Percentiles rank a stretch among this genome's conserved stretches.
Conservation (phyloP, 64 coral and sea anemone genomes). For the Pocillopora damicornis region DNA sequence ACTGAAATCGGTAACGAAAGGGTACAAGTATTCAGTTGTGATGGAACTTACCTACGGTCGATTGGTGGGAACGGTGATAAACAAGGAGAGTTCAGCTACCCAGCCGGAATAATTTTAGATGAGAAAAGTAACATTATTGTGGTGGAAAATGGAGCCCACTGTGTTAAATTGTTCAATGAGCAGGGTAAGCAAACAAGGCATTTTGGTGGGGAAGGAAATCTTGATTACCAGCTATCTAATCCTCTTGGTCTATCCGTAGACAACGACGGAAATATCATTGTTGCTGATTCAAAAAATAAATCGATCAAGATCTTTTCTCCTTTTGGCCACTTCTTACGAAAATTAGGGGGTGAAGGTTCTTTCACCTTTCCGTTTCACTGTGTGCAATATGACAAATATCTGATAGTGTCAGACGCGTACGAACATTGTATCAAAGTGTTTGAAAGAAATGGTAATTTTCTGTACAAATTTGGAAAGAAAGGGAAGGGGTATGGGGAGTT, state of each 20-base stretch:
- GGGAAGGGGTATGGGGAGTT: neutral
- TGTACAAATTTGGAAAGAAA: conserved; percentile 2
- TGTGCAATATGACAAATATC: neutral
- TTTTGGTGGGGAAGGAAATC: neutral
- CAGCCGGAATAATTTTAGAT: neutral
- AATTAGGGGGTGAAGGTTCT: neutral
- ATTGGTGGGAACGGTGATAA: neutral
- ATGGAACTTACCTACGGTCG: neutral
- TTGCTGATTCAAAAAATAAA: neutral
- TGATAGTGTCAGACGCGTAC: neutral
- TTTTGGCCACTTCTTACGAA: no score
- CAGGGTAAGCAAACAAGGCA: neutral
- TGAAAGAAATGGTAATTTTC: neutral
- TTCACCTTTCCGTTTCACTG: neutral
- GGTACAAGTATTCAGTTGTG: neutral
- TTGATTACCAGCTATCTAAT: neutral
- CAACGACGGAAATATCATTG: neutral
- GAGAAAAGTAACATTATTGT: neutral
- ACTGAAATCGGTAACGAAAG: neutral
- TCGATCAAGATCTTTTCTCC: neutral
- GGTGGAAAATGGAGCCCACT: neutral
- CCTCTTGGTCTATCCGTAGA: neutral
- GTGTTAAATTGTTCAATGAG: neutral
- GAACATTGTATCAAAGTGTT: neutral
- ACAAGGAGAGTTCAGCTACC: neutral